A percentile compares a stretch with the other conserved stretches of the same genome.
phyloP scores from a whole-genome alignment of 2,888 invertebrate species.

The Cosmia pyralina region DNA sequence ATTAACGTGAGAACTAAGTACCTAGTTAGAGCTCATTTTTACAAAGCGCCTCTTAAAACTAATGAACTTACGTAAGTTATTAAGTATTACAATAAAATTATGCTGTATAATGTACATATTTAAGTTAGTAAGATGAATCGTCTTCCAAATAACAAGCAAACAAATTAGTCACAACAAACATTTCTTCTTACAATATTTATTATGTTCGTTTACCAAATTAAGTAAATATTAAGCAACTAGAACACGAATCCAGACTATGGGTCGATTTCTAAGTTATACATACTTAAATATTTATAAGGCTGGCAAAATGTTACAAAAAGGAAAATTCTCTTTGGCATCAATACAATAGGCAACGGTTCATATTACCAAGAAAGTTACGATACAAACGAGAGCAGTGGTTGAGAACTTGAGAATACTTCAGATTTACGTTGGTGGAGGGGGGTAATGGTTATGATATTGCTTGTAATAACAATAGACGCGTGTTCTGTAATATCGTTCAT shows the following conservation, averaged over 20 bases:
- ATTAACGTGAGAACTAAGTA: constrained; percentile 30
- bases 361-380: constrained; percentile 47
- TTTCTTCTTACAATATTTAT: constrained; percentile 8
- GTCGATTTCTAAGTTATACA: constrained; percentile 23
- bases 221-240: constrained; percentile 29
- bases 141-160: constrained; percentile 4
- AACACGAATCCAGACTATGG: constrained; percentile 10
- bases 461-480: constrained; percentile 43
- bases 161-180: constrained; percentile 11
- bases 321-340: constrained; percentile 44
- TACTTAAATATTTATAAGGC: constrained; percentile 43
- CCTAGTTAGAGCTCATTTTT: constrained; percentile 7
- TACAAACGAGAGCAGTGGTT: constrained; percentile 32
- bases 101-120: background rate
- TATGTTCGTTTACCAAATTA: constrained; percentile 15
- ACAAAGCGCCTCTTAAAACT: constrained; percentile 26
- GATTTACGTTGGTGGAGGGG: constrained; percentile 3
- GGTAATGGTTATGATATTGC: constrained; percentile 39
- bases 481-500: constrained; percentile 38
- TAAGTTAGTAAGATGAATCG: background rate
- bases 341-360: constrained; percentile 33
- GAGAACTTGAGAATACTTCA: constrained; percentile 43
- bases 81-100: background rate
- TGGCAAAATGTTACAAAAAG: constrained; percentile 29
- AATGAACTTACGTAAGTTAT: constrained; percentile 17